Percentiles rank a stretch among this genome's conserved stretches.
Evolutionary conservation across 2,113 vertebrate species (phyloP).

Genomic region (Onychostoma macrolepis): DNA sequence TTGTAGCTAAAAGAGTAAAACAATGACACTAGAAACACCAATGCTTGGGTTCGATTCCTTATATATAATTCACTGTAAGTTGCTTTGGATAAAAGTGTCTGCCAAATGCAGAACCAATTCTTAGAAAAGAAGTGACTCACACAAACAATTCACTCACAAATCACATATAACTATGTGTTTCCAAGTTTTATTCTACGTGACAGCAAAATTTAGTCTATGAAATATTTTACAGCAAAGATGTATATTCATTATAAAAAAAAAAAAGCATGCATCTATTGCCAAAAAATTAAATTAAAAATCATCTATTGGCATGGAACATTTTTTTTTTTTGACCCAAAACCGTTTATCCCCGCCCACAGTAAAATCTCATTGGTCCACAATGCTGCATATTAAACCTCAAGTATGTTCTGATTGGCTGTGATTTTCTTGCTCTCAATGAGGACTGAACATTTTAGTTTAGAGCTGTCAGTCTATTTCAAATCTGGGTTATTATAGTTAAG

Average conservation of each 20-base stretch:
- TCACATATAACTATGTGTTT: neutral
- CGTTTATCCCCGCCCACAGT: neutral
- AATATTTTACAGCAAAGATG: neutral
- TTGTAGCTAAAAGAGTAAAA: neutral
- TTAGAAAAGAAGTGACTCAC: neutral
- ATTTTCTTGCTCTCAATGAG: neutral
- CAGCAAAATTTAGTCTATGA: neutral
- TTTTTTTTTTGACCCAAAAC: neutral
- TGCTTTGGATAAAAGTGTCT: neutral
- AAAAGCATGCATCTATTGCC: too few species aligned
- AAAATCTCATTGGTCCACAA: neutral
- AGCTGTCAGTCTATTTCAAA: too few species aligned
- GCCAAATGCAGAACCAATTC: neutral
- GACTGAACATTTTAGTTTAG: neutral
- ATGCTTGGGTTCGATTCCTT: neutral
- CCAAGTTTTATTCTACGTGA: neutral
- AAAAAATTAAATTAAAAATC: too few species aligned
- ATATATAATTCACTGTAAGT: neutral
- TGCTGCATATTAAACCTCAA: neutral
- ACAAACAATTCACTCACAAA: neutral
- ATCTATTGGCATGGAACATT: neutral
- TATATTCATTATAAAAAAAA: neutral
- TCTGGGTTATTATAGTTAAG: too few species aligned
- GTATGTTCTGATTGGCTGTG: neutral
- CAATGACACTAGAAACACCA: neutral